Percentiles rank a stretch among this genome's conserved stretches.
phyloP scores from a whole-genome alignment of 2,797 vertebrate genomes.

The Sus cebifrons region DNA sequence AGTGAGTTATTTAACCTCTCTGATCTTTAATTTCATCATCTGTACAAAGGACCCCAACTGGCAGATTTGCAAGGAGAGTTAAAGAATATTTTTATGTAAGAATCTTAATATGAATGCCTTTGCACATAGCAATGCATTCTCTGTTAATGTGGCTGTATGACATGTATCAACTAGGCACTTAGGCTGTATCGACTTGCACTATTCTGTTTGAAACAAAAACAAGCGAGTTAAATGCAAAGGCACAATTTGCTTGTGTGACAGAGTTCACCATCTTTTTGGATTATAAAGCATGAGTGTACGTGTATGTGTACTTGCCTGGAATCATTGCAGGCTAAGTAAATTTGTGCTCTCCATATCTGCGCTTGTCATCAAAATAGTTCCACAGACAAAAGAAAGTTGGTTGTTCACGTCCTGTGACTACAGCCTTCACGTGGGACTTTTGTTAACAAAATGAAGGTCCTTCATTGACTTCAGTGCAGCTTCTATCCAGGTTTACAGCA shows the following conservation, averaged over 20 bases:
- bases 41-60: not conserved
- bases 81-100: constrained; percentile 6
- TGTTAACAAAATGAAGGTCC: constrained; percentile 8
- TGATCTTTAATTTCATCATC: constrained; percentile 25
- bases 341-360: not conserved
- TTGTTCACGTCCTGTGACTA: not conserved
- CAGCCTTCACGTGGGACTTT: not conserved
- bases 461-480: not conserved
- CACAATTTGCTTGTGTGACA: not conserved
- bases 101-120: not conserved
- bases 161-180: not conserved
- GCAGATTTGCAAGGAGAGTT: not conserved
- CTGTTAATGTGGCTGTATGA: not conserved
- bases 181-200: not conserved
- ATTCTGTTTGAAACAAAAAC: not conserved
- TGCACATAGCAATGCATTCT: not conserved
- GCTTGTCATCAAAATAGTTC: not conserved
- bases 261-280: not conserved
- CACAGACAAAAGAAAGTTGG: constrained; percentile 33
- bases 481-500: not conserved
- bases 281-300: not conserved
- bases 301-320: not conserved
- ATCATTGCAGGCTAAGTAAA: constrained; percentile 2
- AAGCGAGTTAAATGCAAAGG: not conserved
- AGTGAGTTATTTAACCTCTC: constrained; percentile 20